Base-by-base conservation (phyloP, 2,888 invertebrate species). In the Psylliodes chrysocephalus region DNA sequence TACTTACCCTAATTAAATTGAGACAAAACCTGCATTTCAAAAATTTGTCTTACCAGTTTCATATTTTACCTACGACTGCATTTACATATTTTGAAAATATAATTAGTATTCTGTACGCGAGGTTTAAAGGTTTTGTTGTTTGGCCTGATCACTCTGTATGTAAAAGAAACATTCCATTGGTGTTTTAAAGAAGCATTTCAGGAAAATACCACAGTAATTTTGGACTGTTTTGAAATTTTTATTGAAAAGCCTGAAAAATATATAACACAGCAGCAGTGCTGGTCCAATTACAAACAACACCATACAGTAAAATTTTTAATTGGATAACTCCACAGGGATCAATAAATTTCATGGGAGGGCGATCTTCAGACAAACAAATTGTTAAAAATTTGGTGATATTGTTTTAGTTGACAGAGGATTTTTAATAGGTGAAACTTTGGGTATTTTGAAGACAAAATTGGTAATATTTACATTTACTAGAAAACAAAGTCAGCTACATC, bases 201-300 rank as follows among this genome's bases (percentile, higher is more conserved):
- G 15, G 64, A 66, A 4, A 63, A 68, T 46, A 63, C 61, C 3
- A 65, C 66, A 25, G 44, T 60, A 14, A 60, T 66, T 35, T 55
- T 65, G 12, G 63, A 66, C 40, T 68, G 66, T 30, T 68, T 68
- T 59, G 65, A 66, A 59, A 40, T 61, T 40, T 66, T 66, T 53
- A 66, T 64, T 51, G 52, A 67, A 63, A 68, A 56, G n/a, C 66
- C 66, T 10, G 57, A 52, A 28, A 54, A 33, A 49, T 54, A 30
- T 15, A 22, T 59, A 54, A 64, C 67, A 19, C 42, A 51, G 33
- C 57, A 54, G 8, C 62, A 64, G 57, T 57, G 61, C 18, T 70
- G 66, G 64, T 70, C 68, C 7, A 68, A 64, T 18, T 68, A 70
- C 46, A 68, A 68, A 40, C 64, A 70, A 46, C 57, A 68, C 28